These are phyloP conservation scores for Peromyscus attwateri DNA, from an alignment of 2,797 vertebrate genomes.

Conservation along the genomic window DNA sequence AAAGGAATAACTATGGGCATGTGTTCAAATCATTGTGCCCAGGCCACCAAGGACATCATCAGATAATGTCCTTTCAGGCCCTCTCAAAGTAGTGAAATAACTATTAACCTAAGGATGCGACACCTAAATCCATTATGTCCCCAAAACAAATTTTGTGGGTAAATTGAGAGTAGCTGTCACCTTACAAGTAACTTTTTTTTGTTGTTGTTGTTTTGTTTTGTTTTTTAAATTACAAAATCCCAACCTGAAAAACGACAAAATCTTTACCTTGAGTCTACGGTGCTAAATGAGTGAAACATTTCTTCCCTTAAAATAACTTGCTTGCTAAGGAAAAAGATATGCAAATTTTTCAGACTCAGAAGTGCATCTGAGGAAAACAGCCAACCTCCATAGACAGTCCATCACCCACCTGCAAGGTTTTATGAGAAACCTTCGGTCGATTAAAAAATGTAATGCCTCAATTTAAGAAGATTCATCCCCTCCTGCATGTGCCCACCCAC, in stretches of 20 bases:
- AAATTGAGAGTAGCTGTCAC: slow-evolving; percentile 42
- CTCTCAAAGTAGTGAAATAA: slow-evolving; percentile 7
- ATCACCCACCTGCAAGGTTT: slow-evolving; percentile 30
- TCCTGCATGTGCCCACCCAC: background rate
- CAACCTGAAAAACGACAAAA: slow-evolving; percentile 43
- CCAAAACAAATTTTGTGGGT: background rate
- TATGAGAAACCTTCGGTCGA: background rate
- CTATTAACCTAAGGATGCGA: background rate
- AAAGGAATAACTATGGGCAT: slow-evolving; percentile 49
- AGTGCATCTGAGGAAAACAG: slow-evolving; percentile 63
- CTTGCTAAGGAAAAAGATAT: slow-evolving; percentile 68
- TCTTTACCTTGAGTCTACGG: slow-evolving; percentile 41
- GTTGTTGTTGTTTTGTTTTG: too few species aligned
- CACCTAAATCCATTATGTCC: background rate
- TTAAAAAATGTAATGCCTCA: slow-evolving; percentile 28
- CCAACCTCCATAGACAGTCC: slow-evolving; percentile 40
- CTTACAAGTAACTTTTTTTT: background rate
- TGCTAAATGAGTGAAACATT: background rate
- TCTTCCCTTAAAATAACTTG: slow-evolving; percentile 56
- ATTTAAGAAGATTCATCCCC: background rate
- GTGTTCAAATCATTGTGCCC: slow-evolving; percentile 58
- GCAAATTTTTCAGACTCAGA: slow-evolving; percentile 61
- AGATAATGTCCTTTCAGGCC: slow-evolving; percentile 51
- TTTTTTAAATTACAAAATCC: background rate
- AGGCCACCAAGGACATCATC: slow-evolving; percentile 65